Conservation (phyloP, 1,140 invertebrate species). For the Meloidogyne exigua region DNA sequence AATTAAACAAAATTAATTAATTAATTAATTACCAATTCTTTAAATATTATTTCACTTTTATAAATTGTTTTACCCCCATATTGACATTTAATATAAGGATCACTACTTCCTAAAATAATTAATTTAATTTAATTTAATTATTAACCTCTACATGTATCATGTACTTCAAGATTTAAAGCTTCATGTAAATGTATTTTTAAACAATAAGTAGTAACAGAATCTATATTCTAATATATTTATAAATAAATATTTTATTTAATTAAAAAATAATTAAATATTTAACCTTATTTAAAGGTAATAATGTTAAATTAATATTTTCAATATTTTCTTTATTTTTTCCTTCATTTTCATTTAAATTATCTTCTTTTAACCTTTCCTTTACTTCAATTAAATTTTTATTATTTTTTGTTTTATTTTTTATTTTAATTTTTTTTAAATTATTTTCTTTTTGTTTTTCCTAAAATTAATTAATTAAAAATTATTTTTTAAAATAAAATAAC, state of each 20-base stretch:
- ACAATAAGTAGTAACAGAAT: background rate
- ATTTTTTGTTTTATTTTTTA: background rate
- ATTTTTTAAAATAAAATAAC: background rate
- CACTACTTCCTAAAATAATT: slow-evolving; percentile 65
- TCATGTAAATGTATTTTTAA: background rate
- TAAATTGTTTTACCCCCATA: slow-evolving; percentile 64
- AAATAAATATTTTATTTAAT: too few species aligned
- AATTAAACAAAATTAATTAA: background rate
- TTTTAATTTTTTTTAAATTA: slow-evolving; percentile 3
- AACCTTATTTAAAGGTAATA: background rate
- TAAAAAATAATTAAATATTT: too few species aligned
- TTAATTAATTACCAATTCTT: slow-evolving; percentile 61
- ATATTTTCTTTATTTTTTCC: background rate
- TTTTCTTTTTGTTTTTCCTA: background rate
- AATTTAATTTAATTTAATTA: background rate
- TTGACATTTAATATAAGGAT: slow-evolving; percentile 69
- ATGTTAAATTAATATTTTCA: background rate
- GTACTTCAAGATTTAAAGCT: background rate
- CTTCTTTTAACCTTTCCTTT: background rate
- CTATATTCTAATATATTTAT: background rate
- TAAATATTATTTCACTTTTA: slow-evolving; percentile 65
- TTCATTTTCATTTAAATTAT: background rate
- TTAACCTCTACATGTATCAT: background rate
- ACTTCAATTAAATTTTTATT: background rate
- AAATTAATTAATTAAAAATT: background rate